Percentiles rank a stretch among this genome's conserved stretches.
Evolutionary conservation across 2,888 invertebrate genomes (phyloP).

Genomic region (Pyrocoelia pectoralis): DNA sequence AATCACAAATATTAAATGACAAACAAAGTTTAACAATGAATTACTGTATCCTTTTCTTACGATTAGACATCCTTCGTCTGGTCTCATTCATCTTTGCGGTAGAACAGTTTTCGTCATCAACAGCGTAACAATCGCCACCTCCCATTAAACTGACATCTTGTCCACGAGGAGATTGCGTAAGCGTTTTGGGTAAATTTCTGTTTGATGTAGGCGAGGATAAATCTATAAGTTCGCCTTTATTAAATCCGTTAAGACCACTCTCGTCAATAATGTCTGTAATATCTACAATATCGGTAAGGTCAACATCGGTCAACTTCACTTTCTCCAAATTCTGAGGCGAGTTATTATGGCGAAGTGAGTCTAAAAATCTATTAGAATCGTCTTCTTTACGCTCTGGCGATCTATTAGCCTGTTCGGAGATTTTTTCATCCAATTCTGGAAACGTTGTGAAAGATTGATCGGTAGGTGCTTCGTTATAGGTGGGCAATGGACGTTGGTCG

Average conservation of each 20-base stretch:
- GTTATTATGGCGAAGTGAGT: no score
- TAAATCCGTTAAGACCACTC: neutral
- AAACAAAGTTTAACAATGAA: no score
- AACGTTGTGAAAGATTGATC: neutral
- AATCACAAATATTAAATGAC: neutral
- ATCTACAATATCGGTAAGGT: neutral
- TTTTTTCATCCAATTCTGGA: no score
- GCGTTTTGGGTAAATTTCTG: slow-evolving; percentile 5
- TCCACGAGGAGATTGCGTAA: neutral
- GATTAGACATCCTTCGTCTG: slow-evolving; percentile 20
- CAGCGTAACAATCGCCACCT: neutral
- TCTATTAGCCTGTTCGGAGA: neutral
- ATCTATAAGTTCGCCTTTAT: neutral
- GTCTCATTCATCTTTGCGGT: slow-evolving; percentile 19
- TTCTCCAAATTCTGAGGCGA: no score
- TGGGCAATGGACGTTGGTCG: slow-evolving; percentile 13
- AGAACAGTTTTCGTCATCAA: slow-evolving; percentile 8
- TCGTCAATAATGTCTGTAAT: neutral
- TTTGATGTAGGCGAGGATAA: slow-evolving; percentile 32
- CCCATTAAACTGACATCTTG: slow-evolving; percentile 7
- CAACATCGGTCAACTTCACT: neutral
- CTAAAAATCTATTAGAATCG: no score
- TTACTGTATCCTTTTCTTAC: slow-evolving; percentile 19
- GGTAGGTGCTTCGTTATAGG: no score
- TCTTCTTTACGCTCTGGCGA: no score